These are phyloP conservation scores for Tolypeutes matacus DNA, from an alignment of 2,797 vertebrate genomes.

Conservation along the genomic window DNA sequence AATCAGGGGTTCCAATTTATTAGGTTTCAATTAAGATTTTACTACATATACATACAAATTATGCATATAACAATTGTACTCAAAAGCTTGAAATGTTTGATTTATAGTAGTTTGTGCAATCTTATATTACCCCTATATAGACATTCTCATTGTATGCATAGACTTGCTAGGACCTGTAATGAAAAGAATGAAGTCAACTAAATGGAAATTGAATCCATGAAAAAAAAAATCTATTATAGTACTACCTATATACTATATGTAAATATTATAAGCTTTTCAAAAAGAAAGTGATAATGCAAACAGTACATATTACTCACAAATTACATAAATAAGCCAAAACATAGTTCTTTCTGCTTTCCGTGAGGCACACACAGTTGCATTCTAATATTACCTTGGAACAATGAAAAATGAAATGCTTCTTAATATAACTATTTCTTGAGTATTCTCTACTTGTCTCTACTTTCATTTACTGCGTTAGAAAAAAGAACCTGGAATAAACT, in stretches of 20 bases:
- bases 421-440: background rate
- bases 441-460: background rate
- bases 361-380: background rate
- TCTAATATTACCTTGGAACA: background rate
- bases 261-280: background rate
- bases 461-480: slow-evolving; percentile 32
- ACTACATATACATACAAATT: background rate
- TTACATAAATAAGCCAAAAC: background rate
- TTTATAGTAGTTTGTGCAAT: background rate
- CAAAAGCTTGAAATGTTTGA: slow-evolving; percentile 33
- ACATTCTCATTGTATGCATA: background rate
- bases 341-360: background rate
- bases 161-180: background rate
- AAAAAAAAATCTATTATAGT: background rate
- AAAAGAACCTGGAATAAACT: slow-evolving; percentile 18
- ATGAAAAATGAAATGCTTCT: slow-evolving; percentile 33
- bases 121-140: background rate
- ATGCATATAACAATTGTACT: slow-evolving; percentile 7
- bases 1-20: slow-evolving; percentile 1
- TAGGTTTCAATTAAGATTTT: slow-evolving; percentile 27
- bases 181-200: background rate
- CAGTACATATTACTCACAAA: background rate
- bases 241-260: background rate
- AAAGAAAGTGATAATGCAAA: slow-evolving; percentile 29
- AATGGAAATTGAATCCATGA: background rate